phyloP scores from a whole-genome alignment of 30 jellyfish, hydroid and myxozoan genomes.

The Aurelia aurita region DNA sequence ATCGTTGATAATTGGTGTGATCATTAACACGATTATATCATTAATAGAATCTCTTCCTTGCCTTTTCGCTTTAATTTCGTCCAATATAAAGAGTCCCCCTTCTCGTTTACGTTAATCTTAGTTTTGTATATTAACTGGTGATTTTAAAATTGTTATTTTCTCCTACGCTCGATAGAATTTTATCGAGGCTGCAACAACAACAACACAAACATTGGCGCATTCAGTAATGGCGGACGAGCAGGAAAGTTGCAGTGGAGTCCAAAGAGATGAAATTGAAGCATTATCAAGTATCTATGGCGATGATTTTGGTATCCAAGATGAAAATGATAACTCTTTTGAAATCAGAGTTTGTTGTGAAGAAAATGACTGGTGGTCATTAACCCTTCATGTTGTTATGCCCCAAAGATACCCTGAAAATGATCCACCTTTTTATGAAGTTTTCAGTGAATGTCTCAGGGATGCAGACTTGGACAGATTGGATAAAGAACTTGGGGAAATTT shows the following conservation, averaged over 20 bases:
- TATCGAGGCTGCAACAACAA: background rate
- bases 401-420: constrained; percentile 55
- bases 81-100: too few species aligned
- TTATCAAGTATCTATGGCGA: constrained; percentile 82
- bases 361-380: constrained; percentile 80
- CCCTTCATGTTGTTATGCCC: constrained; percentile 69
- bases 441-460: constrained; percentile 72
- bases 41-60: too few species aligned
- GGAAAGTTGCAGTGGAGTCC: constrained; percentile 16
- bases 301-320: constrained; percentile 42
- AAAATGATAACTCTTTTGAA: constrained; percentile 33
- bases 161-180: too few species aligned
- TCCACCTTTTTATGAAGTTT: constrained; percentile 70
- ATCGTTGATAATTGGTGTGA: too few species aligned
- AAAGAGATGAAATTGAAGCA: constrained; percentile 73
- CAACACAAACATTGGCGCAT: constrained; percentile 7
- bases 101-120: too few species aligned
- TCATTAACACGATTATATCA: too few species aligned
- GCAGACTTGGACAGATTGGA: constrained; percentile 37
- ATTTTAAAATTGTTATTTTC: too few species aligned
- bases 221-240: constrained; percentile 47
- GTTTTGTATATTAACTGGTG: too few species aligned
- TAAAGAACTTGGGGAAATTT: constrained; percentile 35
- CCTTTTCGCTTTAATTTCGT: too few species aligned
- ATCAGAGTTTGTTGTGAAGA: constrained; percentile 59